Conservation (phyloP, 2,797 vertebrate genomes). For the Poecilia picta region DNA sequence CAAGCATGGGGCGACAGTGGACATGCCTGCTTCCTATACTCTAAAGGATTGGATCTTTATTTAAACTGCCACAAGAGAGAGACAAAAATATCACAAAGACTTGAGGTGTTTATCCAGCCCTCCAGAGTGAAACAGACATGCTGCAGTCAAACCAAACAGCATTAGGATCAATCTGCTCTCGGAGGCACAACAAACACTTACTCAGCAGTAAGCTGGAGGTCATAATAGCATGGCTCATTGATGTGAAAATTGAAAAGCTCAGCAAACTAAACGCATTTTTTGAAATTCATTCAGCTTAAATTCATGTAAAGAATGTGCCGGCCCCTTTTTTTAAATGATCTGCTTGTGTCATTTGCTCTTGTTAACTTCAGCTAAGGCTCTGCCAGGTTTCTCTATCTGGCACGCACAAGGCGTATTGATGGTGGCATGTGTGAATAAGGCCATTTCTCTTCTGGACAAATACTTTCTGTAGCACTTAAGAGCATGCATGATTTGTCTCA, state of each 20-base stretch:
- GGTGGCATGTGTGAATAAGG: not conserved
- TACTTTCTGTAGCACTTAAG: not conserved
- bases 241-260: not conserved
- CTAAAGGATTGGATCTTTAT: not conserved
- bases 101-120: not conserved
- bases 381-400: constrained; percentile 50
- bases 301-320: constrained; percentile 9
- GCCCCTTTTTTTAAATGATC: constrained; percentile 30
- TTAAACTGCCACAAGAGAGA: not conserved
- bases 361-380: constrained; percentile 21
- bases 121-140: not conserved
- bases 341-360: constrained; percentile 27
- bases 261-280: not conserved
- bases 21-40: not conserved
- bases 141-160: not conserved
- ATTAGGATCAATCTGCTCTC: not conserved
- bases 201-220: not conserved
- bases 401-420: constrained; percentile 18
- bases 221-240: not conserved
- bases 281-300: constrained; percentile 5
- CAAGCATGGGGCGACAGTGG: not conserved
- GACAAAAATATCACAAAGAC: not conserved
- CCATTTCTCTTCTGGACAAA: constrained; percentile 16
- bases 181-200: not conserved
- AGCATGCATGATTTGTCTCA: not conserved